Conservation (phyloP, 2,888 invertebrate genomes). For the Anodontia alba region DNA sequence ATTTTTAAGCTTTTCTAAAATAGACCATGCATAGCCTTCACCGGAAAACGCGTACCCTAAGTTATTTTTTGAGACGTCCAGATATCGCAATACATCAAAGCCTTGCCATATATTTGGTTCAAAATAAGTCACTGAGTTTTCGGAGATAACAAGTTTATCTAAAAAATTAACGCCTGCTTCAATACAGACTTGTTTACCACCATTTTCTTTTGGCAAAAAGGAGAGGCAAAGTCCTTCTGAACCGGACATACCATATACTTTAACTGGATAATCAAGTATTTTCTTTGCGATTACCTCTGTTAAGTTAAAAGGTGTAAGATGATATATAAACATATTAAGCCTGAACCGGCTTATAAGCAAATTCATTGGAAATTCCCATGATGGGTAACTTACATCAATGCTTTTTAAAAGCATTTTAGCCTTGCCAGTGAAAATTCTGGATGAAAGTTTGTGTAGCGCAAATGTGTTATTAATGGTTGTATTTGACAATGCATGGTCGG, state of each 20-base stretch:
- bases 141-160: background rate
- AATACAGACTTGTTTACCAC: background rate
- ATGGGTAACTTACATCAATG: background rate
- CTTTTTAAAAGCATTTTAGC: background rate
- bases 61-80: background rate
- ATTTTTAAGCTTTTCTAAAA: background rate
- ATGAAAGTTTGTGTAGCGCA: background rate
- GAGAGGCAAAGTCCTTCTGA: background rate
- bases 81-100: background rate
- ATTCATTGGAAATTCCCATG: background rate
- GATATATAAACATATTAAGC: background rate
- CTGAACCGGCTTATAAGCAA: background rate
- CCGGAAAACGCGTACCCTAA: background rate
- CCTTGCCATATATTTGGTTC: background rate
- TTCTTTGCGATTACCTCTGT: background rate
- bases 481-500: background rate
- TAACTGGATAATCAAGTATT: background rate
- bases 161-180: background rate
- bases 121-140: background rate
- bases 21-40: background rate
- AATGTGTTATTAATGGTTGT: background rate
- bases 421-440: background rate
- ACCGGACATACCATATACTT: background rate
- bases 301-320: background rate
- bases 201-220: background rate